Percentiles rank a stretch among this genome's conserved stretches.
These are phyloP conservation scores for Mythimna pallens DNA, from an alignment of 2,888 invertebrate genomes.

Conservation along the genomic window DNA sequence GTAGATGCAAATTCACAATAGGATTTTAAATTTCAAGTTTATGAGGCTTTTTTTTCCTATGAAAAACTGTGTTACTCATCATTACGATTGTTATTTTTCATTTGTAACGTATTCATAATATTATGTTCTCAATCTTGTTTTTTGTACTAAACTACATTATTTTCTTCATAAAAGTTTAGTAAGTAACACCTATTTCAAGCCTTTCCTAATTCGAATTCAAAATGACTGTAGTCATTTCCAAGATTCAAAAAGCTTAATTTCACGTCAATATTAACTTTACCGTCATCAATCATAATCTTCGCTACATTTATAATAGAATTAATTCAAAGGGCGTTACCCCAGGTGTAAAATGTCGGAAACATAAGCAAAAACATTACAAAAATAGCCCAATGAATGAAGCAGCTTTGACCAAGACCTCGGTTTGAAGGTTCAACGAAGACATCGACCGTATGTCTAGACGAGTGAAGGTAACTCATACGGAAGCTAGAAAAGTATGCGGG, in stretches of 20 bases:
- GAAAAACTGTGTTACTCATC: no score
- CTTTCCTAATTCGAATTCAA: not conserved
- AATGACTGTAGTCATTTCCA: not conserved
- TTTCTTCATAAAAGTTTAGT: not conserved
- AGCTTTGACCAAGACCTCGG: conserved; percentile 64
- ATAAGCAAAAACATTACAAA: conserved; percentile 52
- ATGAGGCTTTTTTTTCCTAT: no score
- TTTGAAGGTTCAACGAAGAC: conserved; percentile 65
- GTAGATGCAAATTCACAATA: conserved; percentile 3
- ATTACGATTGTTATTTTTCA: no score
- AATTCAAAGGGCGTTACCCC: conserved; percentile 54
- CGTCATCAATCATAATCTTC: conserved; percentile 19
- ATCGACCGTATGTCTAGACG: conserved; percentile 70
- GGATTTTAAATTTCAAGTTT: no score
- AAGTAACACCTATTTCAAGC: no score
- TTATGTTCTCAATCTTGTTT: no score
- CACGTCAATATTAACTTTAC: not conserved
- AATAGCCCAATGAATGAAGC: conserved; percentile 61
- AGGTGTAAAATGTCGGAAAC: conserved; percentile 56
- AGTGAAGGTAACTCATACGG: conserved; percentile 51
- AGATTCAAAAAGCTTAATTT: not conserved
- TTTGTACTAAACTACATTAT: not conserved
- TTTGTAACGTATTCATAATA: no score
- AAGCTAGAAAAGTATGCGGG: conserved; percentile 57
- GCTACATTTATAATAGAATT: conserved; percentile 27